phyloP scores from a whole-genome alignment of 2,113 vertebrate species.

The Uropsilus gracilis region DNA sequence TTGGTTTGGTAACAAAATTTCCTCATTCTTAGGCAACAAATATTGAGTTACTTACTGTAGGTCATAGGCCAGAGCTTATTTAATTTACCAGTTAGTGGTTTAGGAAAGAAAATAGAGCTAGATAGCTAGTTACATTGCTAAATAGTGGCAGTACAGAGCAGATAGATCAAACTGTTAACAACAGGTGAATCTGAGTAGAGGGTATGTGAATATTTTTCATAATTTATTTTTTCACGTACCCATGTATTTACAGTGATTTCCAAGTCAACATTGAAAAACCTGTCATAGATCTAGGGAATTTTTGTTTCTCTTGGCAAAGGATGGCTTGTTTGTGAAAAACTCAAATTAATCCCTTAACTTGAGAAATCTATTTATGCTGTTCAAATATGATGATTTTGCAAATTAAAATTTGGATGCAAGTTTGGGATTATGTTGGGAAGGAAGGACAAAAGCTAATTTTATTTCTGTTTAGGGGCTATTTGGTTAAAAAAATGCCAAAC shows the following conservation, averaged over 20 bases:
- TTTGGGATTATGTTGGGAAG: constrained; percentile 35
- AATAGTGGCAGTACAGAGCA: neutral
- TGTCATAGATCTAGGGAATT: neutral
- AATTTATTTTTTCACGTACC: constrained; percentile 33
- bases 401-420: constrained; percentile 10
- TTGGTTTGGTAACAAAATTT: neutral
- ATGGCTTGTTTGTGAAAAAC: constrained; percentile 30
- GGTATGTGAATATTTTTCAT: neutral
- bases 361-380: constrained; percentile 36
- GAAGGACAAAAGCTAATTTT: constrained; percentile 43
- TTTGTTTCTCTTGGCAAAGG: constrained; percentile 56
- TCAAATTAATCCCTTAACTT: constrained; percentile 27
- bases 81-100: neutral
- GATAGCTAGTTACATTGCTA: neutral
- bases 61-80: neutral
- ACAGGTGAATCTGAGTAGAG: neutral
- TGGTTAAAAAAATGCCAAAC: constrained; percentile 57
- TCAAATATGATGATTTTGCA: constrained; percentile 52
- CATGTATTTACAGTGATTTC: constrained; percentile 30
- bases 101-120: neutral
- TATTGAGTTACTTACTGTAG: neutral
- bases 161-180: neutral
- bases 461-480: constrained; percentile 55
- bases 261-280: constrained; percentile 58
- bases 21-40: neutral